Conservation (phyloP, 2,888 invertebrate genomes). For the Orthosia gothica region DNA sequence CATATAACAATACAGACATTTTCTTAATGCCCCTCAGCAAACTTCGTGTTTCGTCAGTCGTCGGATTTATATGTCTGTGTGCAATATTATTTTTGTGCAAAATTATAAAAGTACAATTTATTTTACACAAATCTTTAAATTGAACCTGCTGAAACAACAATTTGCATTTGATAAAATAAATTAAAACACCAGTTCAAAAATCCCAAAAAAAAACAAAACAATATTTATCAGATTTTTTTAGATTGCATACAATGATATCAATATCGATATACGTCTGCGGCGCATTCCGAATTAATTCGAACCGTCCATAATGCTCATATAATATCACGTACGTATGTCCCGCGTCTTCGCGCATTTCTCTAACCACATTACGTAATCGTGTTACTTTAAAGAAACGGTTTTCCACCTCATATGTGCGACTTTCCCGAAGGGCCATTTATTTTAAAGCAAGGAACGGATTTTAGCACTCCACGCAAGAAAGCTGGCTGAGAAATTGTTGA, state of each 20-base stretch:
- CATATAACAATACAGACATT: background rate
- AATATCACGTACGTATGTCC: background rate
- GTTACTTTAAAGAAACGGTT: slow-evolving; percentile 21
- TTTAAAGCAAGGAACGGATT: slow-evolving; percentile 16
- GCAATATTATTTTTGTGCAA: no score
- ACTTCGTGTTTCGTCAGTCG: no score
- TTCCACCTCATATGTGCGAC: background rate
- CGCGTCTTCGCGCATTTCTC: slow-evolving; percentile 35
- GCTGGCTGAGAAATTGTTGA: background rate
- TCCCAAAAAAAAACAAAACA: background rate
- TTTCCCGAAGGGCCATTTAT: slow-evolving; percentile 25
- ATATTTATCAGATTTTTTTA: slow-evolving; percentile 32
- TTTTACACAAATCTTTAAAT: background rate
- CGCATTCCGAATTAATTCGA: slow-evolving; percentile 59
- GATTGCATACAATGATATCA: slow-evolving; percentile 43
- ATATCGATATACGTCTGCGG: no score
- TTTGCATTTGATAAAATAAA: background rate
- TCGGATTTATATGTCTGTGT: no score
- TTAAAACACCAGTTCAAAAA: background rate
- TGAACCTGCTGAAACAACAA: background rate
- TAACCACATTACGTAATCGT: slow-evolving; percentile 51
- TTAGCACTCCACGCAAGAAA: background rate
- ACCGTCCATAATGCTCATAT: slow-evolving; percentile 35
- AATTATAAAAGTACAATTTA: background rate
- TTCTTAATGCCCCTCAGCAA: no score